Evolutionary conservation across 2,888 invertebrate genomes (phyloP).

Genomic region (Ophion slaviceki): DNA sequence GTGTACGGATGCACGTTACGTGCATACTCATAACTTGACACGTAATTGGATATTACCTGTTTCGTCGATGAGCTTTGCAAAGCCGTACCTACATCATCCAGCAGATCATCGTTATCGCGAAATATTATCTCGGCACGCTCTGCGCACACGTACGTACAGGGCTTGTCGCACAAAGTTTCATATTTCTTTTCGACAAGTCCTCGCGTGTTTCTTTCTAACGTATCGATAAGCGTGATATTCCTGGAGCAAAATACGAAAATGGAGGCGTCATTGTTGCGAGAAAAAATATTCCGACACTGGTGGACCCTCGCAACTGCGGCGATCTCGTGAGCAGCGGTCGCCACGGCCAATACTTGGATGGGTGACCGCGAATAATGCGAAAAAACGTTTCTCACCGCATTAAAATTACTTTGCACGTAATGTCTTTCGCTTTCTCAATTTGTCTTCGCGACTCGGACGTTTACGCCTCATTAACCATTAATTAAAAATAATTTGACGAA

Average conservation of each 20-base stretch:
- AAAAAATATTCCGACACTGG: neutral
- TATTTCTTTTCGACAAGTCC: conserved; percentile 29
- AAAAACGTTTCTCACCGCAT: neutral
- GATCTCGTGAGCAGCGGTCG: neutral
- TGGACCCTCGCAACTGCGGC: neutral
- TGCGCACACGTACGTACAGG: neutral
- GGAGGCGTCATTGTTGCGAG: no score
- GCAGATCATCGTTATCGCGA: conserved; percentile 45
- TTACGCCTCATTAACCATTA: no score
- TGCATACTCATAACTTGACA: conserved; percentile 25
- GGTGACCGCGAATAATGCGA: neutral
- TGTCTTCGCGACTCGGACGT: no score
- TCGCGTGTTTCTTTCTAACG: neutral
- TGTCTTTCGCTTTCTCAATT: no score
- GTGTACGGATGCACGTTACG: conserved; percentile 19
- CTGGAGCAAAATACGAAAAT: neutral
- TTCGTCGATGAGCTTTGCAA: conserved; percentile 37
- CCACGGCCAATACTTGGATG: neutral
- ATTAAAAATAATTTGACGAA: no score
- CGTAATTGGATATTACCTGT: conserved; percentile 45
- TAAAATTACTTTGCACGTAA: no score
- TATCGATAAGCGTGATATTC: neutral
- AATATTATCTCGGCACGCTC: conserved; percentile 17
- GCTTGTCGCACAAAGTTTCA: conserved; percentile 19
- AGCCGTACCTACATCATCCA: conserved; percentile 29